Evolutionary conservation across 2,888 invertebrate species (phyloP).

Genomic region (Morpho helenor): DNA sequence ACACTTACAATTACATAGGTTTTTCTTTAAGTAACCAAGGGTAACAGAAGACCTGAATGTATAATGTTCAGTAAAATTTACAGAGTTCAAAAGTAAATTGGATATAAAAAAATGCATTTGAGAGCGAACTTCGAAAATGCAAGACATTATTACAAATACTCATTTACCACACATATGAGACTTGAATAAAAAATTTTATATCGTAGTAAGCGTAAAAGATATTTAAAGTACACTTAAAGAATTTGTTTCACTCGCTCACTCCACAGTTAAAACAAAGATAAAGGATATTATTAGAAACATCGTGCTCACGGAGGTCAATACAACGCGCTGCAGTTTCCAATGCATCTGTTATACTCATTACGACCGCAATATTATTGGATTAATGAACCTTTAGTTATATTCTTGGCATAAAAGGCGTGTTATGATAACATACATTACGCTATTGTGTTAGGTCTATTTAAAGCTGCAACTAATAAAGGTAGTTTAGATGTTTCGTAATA

Average conservation of each 20-base stretch:
- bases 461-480: conserved; percentile 2
- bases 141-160: too few species aligned
- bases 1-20: too few species aligned
- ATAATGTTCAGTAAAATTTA: too few species aligned
- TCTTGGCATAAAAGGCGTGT: conserved; percentile 29
- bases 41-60: too few species aligned
- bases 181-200: too few species aligned
- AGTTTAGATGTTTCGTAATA: neutral
- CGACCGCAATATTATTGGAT: conserved; percentile 47
- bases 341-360: conserved; percentile 46
- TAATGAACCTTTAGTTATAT: conserved; percentile 50
- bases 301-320: conserved; percentile 56
- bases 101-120: too few species aligned
- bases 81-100: too few species aligned
- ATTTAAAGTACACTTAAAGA: conserved; percentile 6
- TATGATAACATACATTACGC: conserved; percentile 26
- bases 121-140: too few species aligned
- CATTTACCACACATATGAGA: too few species aligned
- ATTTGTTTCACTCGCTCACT: conserved; percentile 23
- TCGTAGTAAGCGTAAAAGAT: neutral
- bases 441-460: conserved; percentile 24
- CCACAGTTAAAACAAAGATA: conserved; percentile 44
- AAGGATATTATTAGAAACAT: conserved; percentile 61
- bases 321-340: conserved; percentile 47
- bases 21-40: too few species aligned